phyloP scores from a whole-genome alignment of 2,113 vertebrate genomes.

The Epinephelus moara region DNA sequence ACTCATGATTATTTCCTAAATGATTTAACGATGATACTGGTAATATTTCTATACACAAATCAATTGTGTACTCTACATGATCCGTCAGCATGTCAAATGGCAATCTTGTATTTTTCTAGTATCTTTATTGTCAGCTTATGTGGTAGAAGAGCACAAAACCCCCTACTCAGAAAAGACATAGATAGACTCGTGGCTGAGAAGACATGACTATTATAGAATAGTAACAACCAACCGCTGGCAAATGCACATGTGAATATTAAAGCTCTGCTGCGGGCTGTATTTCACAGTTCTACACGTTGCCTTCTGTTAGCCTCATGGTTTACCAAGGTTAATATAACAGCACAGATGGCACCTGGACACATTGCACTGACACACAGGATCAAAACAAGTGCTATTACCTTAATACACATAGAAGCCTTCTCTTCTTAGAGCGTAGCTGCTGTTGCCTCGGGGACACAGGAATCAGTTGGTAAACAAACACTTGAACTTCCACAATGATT shows the following conservation, averaged over 20 bases:
- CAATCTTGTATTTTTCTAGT: background rate
- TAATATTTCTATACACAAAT: background rate
- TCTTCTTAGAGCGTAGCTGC: slow-evolving; percentile 27
- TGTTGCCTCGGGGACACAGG: slow-evolving; percentile 46
- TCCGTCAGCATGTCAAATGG: background rate
- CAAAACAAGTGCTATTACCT: slow-evolving; percentile 44
- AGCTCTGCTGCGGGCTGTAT: slow-evolving; percentile 11
- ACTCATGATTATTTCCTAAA: background rate
- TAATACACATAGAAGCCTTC: slow-evolving; percentile 35
- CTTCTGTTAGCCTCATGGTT: slow-evolving; percentile 47
- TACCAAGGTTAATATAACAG: slow-evolving; percentile 56
- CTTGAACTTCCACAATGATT: slow-evolving; percentile 67
- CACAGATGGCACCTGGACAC: slow-evolving; percentile 70
- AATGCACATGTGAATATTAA: slow-evolving; percentile 9
- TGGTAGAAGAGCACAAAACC: background rate
- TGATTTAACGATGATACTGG: background rate
- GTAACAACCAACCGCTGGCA: slow-evolving; percentile 4
- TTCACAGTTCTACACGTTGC: slow-evolving; percentile 26
- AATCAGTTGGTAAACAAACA: slow-evolving; percentile 58
- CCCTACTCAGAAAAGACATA: background rate
- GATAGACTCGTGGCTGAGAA: background rate
- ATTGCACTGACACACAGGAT: slow-evolving; percentile 53
- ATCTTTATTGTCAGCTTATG: background rate
- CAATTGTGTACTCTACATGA: background rate
- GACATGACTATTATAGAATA: background rate